These are phyloP conservation scores for Diglossa cyanea DNA, from an alignment of 2,797 vertebrate genomes.

Conservation along the genomic window DNA sequence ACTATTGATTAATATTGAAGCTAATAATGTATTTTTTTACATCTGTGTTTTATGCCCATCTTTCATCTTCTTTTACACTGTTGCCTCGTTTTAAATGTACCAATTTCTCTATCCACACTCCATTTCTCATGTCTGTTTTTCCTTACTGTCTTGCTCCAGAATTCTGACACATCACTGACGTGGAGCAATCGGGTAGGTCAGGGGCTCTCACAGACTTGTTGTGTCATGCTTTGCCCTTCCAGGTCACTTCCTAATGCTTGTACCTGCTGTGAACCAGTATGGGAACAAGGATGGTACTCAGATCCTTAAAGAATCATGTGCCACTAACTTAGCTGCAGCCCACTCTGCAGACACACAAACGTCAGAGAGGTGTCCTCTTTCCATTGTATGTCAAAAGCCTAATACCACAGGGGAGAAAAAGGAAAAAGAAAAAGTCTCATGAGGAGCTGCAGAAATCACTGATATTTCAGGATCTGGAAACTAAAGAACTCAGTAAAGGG, in stretches of 20 bases:
- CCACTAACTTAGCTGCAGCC: background rate
- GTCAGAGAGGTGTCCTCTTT: background rate
- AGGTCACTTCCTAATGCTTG: background rate
- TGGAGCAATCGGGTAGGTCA: rapidly evolving
- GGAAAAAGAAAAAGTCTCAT: background rate
- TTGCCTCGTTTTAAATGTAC: background rate
- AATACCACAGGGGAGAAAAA: background rate
- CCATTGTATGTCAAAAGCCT: background rate
- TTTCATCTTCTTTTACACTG: background rate
- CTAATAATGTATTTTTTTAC: background rate
- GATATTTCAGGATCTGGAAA: background rate
- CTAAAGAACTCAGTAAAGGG: background rate
- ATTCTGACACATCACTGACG: background rate
- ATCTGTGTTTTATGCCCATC: background rate
- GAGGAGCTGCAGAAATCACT: background rate
- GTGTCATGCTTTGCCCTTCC: background rate
- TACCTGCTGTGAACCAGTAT: background rate
- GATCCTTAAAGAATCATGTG: background rate
- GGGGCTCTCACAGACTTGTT: background rate
- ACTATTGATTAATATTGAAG: background rate
- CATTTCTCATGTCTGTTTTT: background rate
- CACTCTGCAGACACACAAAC: background rate
- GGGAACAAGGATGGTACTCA: background rate
- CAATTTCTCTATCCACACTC: background rate
- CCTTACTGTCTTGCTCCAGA: background rate